Percentiles rank a stretch among this genome's conserved stretches.
phyloP scores from a whole-genome alignment of 53 echinoderm and acorn worm species.

The Echinarachnius parma region DNA sequence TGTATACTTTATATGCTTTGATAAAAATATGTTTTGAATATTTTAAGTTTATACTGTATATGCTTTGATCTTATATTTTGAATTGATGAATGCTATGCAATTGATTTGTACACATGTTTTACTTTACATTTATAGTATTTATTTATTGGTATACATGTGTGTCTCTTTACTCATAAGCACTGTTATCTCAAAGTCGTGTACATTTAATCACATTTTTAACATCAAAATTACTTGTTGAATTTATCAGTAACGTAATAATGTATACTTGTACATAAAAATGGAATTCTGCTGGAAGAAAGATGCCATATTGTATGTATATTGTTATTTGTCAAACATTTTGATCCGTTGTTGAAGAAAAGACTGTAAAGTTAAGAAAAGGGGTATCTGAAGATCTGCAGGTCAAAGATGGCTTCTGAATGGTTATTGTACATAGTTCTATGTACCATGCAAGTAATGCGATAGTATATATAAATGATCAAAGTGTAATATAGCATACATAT shows the following conservation, averaged over 20 bases:
- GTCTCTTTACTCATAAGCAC: background rate
- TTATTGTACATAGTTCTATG: slow-evolving; percentile 42
- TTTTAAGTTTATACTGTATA: background rate
- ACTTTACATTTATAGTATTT: slow-evolving; percentile 18
- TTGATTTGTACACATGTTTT: slow-evolving; percentile 31
- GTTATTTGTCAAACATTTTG: slow-evolving; percentile 36
- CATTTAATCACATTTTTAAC: no score
- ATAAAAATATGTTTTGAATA: background rate
- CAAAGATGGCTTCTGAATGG: background rate
- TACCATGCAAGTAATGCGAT: slow-evolving; percentile 33
- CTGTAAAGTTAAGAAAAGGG: slow-evolving; percentile 3
- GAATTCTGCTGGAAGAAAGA: no score
- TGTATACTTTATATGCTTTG: background rate
- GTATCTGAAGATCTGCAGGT: no score
- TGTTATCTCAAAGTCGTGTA: no score
- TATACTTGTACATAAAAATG: background rate
- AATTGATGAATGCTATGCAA: slow-evolving; percentile 41
- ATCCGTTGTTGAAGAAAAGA: slow-evolving; percentile 21
- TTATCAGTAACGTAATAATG: background rate
- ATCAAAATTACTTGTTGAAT: no score
- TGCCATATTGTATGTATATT: slow-evolving; percentile 3
- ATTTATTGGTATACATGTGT: slow-evolving; percentile 8
- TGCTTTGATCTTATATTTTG: background rate
- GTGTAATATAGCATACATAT: slow-evolving; percentile 48
- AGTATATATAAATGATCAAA: slow-evolving; percentile 48